A percentile compares a stretch with the other conserved stretches of the same genome.
These are phyloP conservation scores for Stenopsyche tienmushanensis DNA, from an alignment of 1,140 invertebrate genomes.

Conservation along the genomic window DNA sequence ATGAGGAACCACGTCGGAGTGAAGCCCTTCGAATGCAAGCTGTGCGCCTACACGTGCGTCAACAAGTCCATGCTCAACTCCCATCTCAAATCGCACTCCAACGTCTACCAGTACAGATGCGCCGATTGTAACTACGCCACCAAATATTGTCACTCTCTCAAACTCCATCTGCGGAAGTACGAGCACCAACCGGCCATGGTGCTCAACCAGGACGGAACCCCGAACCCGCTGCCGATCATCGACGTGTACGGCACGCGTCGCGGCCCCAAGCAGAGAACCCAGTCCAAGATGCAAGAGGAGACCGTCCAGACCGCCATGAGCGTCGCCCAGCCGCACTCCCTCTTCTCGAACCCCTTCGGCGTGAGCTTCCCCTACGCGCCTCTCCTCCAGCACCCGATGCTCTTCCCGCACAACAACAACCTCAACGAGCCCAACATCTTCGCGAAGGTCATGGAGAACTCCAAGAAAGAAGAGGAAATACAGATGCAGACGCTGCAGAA, in stretches of 20 bases:
- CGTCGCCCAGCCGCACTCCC: conserved; percentile 45
- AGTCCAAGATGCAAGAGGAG: conserved; percentile 46
- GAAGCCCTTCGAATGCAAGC: conserved; percentile 95
- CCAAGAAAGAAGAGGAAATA: conserved; percentile 27
- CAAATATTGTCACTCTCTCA: conserved; percentile 97
- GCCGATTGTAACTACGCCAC: conserved; percentile 94
- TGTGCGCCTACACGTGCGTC: conserved; percentile 92
- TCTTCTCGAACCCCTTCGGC: conserved; percentile 51
- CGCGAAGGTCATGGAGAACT: conserved; percentile 33
- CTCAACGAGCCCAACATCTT: conserved; percentile 42
- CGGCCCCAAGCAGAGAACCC: conserved; percentile 73
- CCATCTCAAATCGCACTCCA: conserved; percentile 97
- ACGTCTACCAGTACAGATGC: conserved; percentile 95
- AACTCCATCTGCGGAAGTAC: conserved; percentile 93
- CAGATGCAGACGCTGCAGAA: neutral
- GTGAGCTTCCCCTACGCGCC: conserved; percentile 52
- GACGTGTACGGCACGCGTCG: conserved; percentile 87
- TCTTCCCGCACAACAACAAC: conserved; percentile 54
- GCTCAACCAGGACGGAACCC: conserved; percentile 82
- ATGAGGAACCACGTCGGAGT: conserved; percentile 92
- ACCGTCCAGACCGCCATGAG: conserved; percentile 37
- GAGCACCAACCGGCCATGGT: conserved; percentile 83
- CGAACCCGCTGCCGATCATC: conserved; percentile 83
- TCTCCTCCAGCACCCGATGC: conserved; percentile 50
- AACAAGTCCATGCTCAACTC: conserved; percentile 99